Evolutionary conservation across 2,797 vertebrate species (phyloP), one percentile per base, ranked within the genome.

Genomic region (Notolepis coatsorum): DNA sequence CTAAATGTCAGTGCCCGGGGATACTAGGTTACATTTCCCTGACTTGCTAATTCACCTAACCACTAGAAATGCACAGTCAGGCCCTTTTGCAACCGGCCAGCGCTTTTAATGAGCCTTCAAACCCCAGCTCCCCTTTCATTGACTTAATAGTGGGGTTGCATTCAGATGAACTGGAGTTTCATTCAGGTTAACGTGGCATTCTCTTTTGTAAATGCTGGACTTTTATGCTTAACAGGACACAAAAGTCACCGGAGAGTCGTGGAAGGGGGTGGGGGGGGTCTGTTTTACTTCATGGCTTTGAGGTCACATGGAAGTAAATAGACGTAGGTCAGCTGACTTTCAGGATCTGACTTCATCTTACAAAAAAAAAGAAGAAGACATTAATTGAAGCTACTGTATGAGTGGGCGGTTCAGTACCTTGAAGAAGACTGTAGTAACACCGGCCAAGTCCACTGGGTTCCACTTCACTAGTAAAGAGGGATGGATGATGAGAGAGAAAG

Each of bases 171-270:
- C 47, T 56, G 57, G 53, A 8, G 51, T 38, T 75, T 84, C 49
- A 53, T 77, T 80, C 52, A 65, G 35, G 48, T 54, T 66, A 56
- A 76, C 51, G 58, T 58, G 51, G 37, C 13, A 27, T 63, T 62
- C 73, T 50, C 68, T 70, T 75, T 71, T 76, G 69, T 69, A 38
- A 49, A 45, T 55, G 17, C 39, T 54, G 38, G 59, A 45, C 52
- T 55, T 77, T 70, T 75, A 64, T 83, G 71, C 82, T 82, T 68
- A 83, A 51, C 8, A 39, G 43, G 28, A 76, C 60, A 79, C 76
- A 73, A 79, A 68, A 45, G 28, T 75, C 60, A 79, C 76, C 72
- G 77, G 66, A 45, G 63, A 61, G 65, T 54, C 41, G 39, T 58
- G 38, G 37, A 62, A 62, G 39, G 38, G 55, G 60, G 20, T 59